phyloP scores from a whole-genome alignment of 1,140 invertebrate genomes.

The Trypoxylus dichotomus region DNA sequence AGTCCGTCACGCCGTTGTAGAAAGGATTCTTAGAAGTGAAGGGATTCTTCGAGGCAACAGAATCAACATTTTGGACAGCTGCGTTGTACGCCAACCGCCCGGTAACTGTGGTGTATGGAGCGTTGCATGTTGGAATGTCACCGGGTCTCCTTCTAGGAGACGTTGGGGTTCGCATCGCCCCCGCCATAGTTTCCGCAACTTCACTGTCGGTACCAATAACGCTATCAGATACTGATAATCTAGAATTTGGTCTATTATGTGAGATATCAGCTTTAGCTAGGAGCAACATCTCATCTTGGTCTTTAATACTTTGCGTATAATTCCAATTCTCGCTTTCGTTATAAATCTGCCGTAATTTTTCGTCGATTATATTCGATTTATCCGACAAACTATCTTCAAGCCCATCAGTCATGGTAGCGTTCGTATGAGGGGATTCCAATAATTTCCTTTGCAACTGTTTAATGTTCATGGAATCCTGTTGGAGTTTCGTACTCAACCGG shows the following conservation, averaged over 20 bases:
- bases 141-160: slow-evolving; percentile 59
- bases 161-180: slow-evolving; percentile 53
- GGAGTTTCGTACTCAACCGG: slow-evolving; percentile 71
- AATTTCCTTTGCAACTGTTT: slow-evolving; percentile 73
- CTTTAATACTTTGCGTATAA: slow-evolving; percentile 65
- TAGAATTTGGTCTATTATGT: slow-evolving; percentile 60
- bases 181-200: slow-evolving; percentile 57
- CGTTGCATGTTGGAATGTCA: slow-evolving; percentile 57
- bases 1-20: slow-evolving; percentile 51
- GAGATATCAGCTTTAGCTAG: slow-evolving; percentile 51
- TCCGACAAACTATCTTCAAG: slow-evolving; percentile 57
- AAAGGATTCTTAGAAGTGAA: slow-evolving; percentile 50
- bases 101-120: slow-evolving; percentile 62
- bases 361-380: slow-evolving; percentile 69
- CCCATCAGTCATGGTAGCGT: slow-evolving; percentile 56
- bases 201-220: slow-evolving; percentile 58
- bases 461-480: slow-evolving; percentile 77
- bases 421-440: slow-evolving; percentile 59
- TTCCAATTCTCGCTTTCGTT: slow-evolving; percentile 72
- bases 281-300: slow-evolving; percentile 60
- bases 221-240: slow-evolving; percentile 59
- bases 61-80: slow-evolving; percentile 62
- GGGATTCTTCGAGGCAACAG: slow-evolving; percentile 48
- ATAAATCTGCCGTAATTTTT: slow-evolving; percentile 70
- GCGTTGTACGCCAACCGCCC: slow-evolving; percentile 62